phyloP scores from a whole-genome alignment of 2,797 vertebrate genomes.

The Malurus splendens region DNA sequence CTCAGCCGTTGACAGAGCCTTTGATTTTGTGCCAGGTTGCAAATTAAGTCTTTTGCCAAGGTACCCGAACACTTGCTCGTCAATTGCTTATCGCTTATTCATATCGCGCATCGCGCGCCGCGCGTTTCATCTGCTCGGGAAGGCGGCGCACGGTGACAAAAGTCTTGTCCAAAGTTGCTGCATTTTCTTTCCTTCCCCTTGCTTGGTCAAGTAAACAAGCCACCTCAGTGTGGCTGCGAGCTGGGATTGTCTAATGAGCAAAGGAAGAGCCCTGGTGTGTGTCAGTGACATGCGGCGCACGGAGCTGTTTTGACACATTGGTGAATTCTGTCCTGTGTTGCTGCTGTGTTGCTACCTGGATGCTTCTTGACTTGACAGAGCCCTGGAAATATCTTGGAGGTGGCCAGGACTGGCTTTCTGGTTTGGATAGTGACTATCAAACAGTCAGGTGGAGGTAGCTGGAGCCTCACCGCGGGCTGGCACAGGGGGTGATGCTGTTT shows the following conservation, averaged over 20 bases:
- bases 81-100: slow-evolving; percentile 48
- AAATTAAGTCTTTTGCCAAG: slow-evolving; percentile 73
- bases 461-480: not conserved
- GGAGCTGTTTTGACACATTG: not conserved
- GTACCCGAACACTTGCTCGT: slow-evolving; percentile 44
- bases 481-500: not conserved
- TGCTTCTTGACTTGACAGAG: not conserved
- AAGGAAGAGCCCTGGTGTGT: not conserved
- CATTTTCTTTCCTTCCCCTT: not conserved
- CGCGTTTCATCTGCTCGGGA: slow-evolving; percentile 13
- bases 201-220: slow-evolving; percentile 34
- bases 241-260: not conserved
- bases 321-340: not conserved
- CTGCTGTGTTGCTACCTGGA: not conserved
- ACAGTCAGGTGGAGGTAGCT: not conserved
- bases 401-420: rapidly evolving
- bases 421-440: not conserved
- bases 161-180: not conserved
- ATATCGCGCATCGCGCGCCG: not conserved
- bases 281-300: not conserved
- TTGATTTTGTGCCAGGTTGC: slow-evolving; percentile 70
- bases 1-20: slow-evolving; percentile 63
- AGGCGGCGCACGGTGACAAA: not conserved
- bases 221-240: not conserved
- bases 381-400: not conserved